phyloP scores from a whole-genome alignment of 2,888 invertebrate species.

The Tenthredo livida region DNA sequence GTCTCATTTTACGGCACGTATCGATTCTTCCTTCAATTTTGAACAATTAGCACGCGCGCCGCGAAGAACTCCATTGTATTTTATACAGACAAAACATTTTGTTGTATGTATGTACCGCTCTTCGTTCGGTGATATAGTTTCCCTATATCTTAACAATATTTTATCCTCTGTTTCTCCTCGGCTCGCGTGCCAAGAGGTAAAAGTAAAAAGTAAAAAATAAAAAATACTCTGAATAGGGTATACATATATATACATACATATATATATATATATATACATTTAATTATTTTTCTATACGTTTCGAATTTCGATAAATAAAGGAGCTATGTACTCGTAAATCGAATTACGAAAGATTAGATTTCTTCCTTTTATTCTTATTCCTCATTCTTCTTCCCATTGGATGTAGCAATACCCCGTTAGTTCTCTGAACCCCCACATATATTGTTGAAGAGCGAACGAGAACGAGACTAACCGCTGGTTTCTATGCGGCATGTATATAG shows the following conservation, averaged over 20 bases:
- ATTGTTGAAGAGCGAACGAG: conserved; percentile 12
- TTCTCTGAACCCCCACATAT: conserved; percentile 10
- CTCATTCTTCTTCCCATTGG: conserved; percentile 6
- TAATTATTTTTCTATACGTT: neutral
- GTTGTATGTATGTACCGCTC: too few relatives aligned
- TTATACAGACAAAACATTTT: neutral
- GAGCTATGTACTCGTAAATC: conserved; percentile 11
- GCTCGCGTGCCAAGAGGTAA: neutral
- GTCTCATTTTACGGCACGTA: conserved; percentile 16
- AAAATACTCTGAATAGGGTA: neutral
- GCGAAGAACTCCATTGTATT: conserved; percentile 22
- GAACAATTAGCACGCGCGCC: conserved; percentile 51
- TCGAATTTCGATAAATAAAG: neutral
- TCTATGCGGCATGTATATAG: conserved; percentile 8
- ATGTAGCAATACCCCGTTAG: conserved; percentile 37
- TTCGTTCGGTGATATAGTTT: neutral
- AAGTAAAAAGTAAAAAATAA: neutral
- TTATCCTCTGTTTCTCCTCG: neutral
- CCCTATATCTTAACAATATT: neutral
- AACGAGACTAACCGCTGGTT: neutral
- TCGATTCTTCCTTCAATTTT: conserved; percentile 13
- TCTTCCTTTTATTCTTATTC: neutral
- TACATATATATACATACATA: too few relatives aligned
- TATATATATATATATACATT: neutral
- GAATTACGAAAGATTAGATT: conserved; percentile 41